Percentiles rank a stretch among this genome's conserved stretches.
Evolutionary conservation across 2,113 vertebrate species (phyloP).

Genomic region (Lepisosteus oculatus): DNA sequence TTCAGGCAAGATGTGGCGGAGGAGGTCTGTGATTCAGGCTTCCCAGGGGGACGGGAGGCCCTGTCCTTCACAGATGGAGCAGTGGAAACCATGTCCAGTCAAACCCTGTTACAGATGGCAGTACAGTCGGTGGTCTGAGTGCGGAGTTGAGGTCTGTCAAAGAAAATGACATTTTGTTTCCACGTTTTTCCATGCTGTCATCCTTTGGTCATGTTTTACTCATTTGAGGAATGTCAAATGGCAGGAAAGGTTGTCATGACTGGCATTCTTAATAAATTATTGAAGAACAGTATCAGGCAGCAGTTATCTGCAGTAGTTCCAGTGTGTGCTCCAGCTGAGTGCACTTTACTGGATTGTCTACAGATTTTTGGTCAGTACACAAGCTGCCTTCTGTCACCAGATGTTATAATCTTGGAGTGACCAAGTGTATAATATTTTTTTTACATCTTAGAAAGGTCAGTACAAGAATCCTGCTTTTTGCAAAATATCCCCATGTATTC

Average conservation of each 20-base stretch:
- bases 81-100: slow-evolving; percentile 92
- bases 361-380: too few species aligned
- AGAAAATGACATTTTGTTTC: background rate
- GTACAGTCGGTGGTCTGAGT: slow-evolving; percentile 87
- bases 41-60: slow-evolving; percentile 94
- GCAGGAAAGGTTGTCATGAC: background rate
- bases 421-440: too few species aligned
- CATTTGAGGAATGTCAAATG: background rate
- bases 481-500: too few species aligned
- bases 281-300: background rate
- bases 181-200: background rate
- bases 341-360: too few species aligned
- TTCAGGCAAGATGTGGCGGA: slow-evolving; percentile 88
- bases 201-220: background rate
- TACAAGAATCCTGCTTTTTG: too few species aligned
- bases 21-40: slow-evolving; percentile 78
- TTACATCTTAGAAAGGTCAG: too few species aligned
- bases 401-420: too few species aligned
- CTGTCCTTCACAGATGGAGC: slow-evolving; percentile 82
- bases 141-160: slow-evolving; percentile 81
- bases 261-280: too few species aligned
- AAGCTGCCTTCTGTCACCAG: too few species aligned
- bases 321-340: too few species aligned
- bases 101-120: slow-evolving; percentile 92
- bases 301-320: background rate